A percentile compares a stretch with the other conserved stretches of the same genome.
Conservation (phyloP, 2,888 invertebrate genomes). For the Cosmia trapezina region DNA sequence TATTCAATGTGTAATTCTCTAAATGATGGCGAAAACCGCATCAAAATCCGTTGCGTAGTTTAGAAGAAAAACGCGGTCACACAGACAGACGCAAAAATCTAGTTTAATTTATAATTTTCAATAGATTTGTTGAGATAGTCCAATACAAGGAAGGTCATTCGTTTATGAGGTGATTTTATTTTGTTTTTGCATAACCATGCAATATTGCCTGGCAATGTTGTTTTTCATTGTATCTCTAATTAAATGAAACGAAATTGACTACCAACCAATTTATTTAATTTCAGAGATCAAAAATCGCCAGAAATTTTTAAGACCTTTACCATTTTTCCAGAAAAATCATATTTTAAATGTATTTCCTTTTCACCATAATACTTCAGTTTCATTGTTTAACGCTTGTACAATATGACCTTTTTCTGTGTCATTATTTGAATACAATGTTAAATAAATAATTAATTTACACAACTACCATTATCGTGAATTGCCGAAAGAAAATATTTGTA, state of each 20-base stretch:
- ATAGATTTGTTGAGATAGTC: neutral
- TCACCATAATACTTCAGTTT: conserved; percentile 26
- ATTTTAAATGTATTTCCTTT: neutral
- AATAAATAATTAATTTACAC: conserved; percentile 46
- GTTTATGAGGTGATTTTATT: neutral
- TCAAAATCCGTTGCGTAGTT: too few relatives aligned
- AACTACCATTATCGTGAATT: conserved; percentile 26
- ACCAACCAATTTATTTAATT: too few relatives aligned
- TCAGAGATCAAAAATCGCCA: too few relatives aligned
- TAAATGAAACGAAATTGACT: neutral
- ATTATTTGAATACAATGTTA: conserved; percentile 60
- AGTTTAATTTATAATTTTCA: too few relatives aligned
- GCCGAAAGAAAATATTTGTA: conserved; percentile 6
- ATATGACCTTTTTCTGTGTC: conserved; percentile 54
- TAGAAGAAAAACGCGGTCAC: too few relatives aligned
- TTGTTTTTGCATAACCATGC: too few relatives aligned
- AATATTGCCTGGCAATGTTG: neutral
- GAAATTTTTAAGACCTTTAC: too few relatives aligned
- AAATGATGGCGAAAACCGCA: too few relatives aligned
- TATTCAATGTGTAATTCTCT: too few relatives aligned
- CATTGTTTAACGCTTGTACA: conserved; percentile 30
- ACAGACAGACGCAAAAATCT: too few relatives aligned
- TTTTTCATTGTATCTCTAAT: neutral
- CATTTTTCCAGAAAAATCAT: too few relatives aligned
- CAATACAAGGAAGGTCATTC: neutral